A percentile compares a stretch with the other conserved stretches of the same genome.
Evolutionary conservation across 2,888 invertebrate species (phyloP).

Genomic region (Stratiomys singularior): DNA sequence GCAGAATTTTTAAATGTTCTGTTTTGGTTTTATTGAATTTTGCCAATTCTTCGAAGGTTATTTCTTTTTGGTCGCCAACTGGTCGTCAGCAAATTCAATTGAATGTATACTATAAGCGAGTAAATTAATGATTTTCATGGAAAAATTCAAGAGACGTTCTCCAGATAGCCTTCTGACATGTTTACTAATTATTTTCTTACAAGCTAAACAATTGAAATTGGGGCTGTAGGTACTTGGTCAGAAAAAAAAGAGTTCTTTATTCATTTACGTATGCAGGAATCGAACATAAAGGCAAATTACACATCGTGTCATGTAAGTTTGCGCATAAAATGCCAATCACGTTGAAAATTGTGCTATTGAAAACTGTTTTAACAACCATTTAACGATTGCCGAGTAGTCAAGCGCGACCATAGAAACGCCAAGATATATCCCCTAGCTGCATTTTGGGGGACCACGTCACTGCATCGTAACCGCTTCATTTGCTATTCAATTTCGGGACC

Average conservation of each 20-base stretch:
- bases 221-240: neutral
- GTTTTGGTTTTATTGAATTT: too few relatives aligned
- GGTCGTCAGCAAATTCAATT: too few relatives aligned
- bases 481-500: conserved; percentile 13
- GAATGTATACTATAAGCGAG: too few relatives aligned
- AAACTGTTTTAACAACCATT: conserved; percentile 5
- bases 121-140: neutral
- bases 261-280: neutral
- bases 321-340: neutral
- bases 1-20: too few relatives aligned
- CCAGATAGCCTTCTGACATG: neutral
- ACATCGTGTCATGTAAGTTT: conserved; percentile 19
- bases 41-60: too few relatives aligned
- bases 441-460: conserved; percentile 3
- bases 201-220: neutral
- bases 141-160: neutral
- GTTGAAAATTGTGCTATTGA: neutral
- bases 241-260: neutral
- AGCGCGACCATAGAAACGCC: neutral
- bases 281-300: conserved; percentile 1
- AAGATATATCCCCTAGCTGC: neutral
- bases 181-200: neutral
- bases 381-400: neutral
- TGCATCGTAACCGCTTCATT: neutral
- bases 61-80: too few relatives aligned